Conservation (phyloP, 2,888 invertebrate genomes). For the Tetanocera ferruginea region DNA sequence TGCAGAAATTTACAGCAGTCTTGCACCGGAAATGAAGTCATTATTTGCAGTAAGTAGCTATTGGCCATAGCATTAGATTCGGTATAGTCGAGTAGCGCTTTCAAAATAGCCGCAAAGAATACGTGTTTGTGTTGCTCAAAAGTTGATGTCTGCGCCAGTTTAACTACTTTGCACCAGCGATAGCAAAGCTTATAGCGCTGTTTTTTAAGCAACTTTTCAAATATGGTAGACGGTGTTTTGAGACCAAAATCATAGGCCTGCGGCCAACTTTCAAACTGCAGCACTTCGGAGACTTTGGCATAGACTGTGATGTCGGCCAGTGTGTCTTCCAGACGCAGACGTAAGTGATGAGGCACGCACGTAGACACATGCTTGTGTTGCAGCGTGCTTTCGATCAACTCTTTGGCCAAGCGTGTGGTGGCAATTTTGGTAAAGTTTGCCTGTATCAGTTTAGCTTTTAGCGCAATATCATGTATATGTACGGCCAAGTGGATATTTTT, state of each 20-base stretch:
- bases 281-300: slow-evolving; percentile 74
- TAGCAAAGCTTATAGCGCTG: slow-evolving; percentile 73
- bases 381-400: slow-evolving; percentile 69
- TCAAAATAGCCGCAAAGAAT: slow-evolving; percentile 59
- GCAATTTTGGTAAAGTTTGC: slow-evolving; percentile 64
- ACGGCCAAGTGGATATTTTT: slow-evolving; percentile 58
- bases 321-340: slow-evolving; percentile 72
- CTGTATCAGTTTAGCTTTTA: slow-evolving; percentile 59
- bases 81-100: slow-evolving; percentile 57
- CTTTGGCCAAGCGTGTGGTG: slow-evolving; percentile 62
- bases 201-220: slow-evolving; percentile 60
- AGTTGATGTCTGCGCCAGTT: slow-evolving; percentile 49
- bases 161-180: slow-evolving; percentile 78
- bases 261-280: slow-evolving; percentile 75
- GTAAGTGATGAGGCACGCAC: slow-evolving; percentile 60
- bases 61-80: slow-evolving; percentile 54
- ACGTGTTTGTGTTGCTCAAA: slow-evolving; percentile 64
- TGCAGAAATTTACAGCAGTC: slow-evolving; percentile 77
- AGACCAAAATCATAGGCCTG: slow-evolving; percentile 71
- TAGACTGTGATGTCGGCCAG: slow-evolving; percentile 76
- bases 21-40: slow-evolving; percentile 73
- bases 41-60: slow-evolving; percentile 71
- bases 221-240: slow-evolving; percentile 63
- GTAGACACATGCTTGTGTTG: slow-evolving; percentile 70
- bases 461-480: slow-evolving; percentile 58